Conservation (phyloP, 1,140 invertebrate species). For the Lineus longissimus region DNA sequence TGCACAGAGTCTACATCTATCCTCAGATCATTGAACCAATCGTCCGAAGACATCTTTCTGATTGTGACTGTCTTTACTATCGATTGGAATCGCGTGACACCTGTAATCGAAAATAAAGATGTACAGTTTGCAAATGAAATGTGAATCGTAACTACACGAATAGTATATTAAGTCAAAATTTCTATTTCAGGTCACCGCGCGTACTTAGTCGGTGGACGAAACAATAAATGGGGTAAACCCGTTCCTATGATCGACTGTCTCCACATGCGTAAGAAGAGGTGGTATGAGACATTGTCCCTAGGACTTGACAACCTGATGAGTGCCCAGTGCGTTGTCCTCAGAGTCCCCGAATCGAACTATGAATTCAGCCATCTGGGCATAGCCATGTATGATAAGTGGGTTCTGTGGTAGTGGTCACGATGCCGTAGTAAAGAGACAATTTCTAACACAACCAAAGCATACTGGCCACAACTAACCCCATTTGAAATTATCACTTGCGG, state of each 20-base stretch:
- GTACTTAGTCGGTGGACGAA: constrained; percentile 30
- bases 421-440: no score
- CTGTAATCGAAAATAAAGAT: no score
- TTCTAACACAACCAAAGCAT: no score
- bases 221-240: constrained; percentile 21
- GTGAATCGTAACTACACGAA: no score
- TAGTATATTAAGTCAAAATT: background rate
- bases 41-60: no score
- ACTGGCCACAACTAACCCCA: no score
- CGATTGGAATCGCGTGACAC: no score
- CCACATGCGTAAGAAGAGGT: constrained; percentile 25
- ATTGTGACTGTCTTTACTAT: no score
- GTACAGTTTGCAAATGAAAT: no score
- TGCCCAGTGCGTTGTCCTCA: constrained; percentile 27
- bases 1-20: no score
- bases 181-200: constrained; percentile 27
- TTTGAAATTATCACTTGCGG: no score
- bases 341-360: constrained; percentile 26
- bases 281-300: constrained; percentile 27
- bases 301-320: constrained; percentile 24
- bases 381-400: constrained; percentile 32
- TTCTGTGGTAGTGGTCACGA: constrained; percentile 38
- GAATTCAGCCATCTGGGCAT: constrained; percentile 28
- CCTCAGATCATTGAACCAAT: no score
- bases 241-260: constrained; percentile 26